A percentile compares a stretch with the other conserved stretches of the same genome.
Conservation (phyloP, 1,140 invertebrate species). For the Marisa cornuarietis region DNA sequence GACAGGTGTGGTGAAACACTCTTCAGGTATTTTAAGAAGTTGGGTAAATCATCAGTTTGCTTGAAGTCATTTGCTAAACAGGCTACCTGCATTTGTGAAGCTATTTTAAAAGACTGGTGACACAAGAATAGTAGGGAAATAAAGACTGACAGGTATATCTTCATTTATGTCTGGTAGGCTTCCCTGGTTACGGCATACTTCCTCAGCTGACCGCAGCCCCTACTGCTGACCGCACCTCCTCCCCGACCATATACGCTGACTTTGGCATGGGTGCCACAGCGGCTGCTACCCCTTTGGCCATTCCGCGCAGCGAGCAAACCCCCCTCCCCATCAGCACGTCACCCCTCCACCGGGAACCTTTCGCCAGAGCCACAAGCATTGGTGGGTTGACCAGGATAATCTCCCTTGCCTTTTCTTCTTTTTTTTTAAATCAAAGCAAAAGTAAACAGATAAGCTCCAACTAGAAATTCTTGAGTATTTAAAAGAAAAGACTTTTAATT, state of each 20-base stretch:
- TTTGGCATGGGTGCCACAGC: constrained; percentile 39
- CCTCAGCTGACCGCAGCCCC: constrained; percentile 33
- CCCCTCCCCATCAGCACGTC: constrained; percentile 38
- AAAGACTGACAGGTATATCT: constrained; percentile 1
- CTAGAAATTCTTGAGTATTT: too few species aligned
- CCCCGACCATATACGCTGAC: constrained; percentile 42
- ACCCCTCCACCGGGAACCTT: constrained; percentile 37
- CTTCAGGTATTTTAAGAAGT: too few species aligned
- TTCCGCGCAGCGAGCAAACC: constrained; percentile 41
- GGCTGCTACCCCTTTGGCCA: constrained; percentile 26
- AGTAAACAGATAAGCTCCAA: too few species aligned
- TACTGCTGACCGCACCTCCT: constrained; percentile 37
- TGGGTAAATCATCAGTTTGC: too few species aligned
- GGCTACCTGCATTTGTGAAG: too few species aligned
- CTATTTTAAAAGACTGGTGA: too few species aligned
- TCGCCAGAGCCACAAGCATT: constrained; percentile 71
- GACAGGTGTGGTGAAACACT: too few species aligned
- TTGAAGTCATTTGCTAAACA: too few species aligned
- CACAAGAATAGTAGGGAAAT: too few species aligned
- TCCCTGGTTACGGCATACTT: constrained; percentile 43
- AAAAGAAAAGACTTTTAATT: too few species aligned
- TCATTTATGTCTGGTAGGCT: constrained; percentile 34
- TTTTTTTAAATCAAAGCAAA: too few species aligned
- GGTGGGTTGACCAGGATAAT: constrained; percentile 71
- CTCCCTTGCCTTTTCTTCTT: constrained; percentile 5